Evolutionary conservation across 92 coral and sea anemone genomes (phyloP).

Genomic region (Epizoanthus stellaris): DNA sequence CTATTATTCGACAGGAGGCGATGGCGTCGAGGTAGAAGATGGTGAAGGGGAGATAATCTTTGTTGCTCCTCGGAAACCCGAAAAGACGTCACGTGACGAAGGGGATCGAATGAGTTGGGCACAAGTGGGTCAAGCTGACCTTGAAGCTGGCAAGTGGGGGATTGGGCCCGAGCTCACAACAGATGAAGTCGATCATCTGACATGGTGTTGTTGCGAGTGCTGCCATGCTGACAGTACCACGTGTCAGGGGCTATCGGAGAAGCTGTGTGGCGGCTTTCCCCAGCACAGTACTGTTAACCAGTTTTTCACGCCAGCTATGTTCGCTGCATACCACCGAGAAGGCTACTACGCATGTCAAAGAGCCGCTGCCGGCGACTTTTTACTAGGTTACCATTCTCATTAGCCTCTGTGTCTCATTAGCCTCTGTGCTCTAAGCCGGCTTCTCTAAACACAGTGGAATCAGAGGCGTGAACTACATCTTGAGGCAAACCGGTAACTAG

Average conservation of each 20-base stretch:
- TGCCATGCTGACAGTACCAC: slow-evolving; percentile 43
- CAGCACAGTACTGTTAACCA: slow-evolving; percentile 67
- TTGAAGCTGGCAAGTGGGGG: slow-evolving; percentile 66
- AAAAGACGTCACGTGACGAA: neutral
- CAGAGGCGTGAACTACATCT: no score
- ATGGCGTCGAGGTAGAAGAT: slow-evolving; percentile 33
- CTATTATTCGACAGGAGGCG: slow-evolving; percentile 45
- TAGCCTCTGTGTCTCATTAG: no score
- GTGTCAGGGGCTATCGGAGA: slow-evolving; percentile 46
- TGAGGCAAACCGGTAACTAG: no score
- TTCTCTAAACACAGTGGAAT: no score
- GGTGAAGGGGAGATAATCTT: slow-evolving; percentile 68
- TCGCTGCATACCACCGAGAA: slow-evolving; percentile 68
- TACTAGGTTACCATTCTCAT: neutral
- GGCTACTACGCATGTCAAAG: slow-evolving; percentile 71
- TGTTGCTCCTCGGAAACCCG: slow-evolving; percentile 55
- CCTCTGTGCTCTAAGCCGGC: no score
- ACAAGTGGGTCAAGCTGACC: slow-evolving; percentile 41
- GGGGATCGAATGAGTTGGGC: slow-evolving; percentile 43
- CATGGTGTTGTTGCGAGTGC: slow-evolving; percentile 73
- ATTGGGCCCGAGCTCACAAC: slow-evolving; percentile 58
- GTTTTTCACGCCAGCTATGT: slow-evolving; percentile 71
- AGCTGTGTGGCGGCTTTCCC: slow-evolving; percentile 65
- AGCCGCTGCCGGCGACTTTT: slow-evolving; percentile 62
- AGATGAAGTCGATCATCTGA: slow-evolving; percentile 54